phyloP scores from a whole-genome alignment of 2,888 invertebrate genomes.

The Acrobasis suavella region DNA sequence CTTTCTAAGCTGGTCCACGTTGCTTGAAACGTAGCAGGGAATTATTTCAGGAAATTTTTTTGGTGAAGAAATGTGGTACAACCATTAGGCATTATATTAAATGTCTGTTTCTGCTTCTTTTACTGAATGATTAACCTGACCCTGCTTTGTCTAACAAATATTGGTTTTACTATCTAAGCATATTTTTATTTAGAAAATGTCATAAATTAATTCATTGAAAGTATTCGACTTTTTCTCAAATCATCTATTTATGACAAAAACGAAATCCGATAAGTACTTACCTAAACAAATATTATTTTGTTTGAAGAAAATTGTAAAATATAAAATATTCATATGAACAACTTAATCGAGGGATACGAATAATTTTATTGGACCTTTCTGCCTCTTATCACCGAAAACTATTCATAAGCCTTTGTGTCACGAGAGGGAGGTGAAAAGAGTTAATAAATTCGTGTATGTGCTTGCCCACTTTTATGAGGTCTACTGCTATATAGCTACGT shows the following conservation, averaged over 20 bases:
- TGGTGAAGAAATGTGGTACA: background rate
- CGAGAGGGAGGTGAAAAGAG: conserved; percentile 17
- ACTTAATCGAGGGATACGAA: background rate
- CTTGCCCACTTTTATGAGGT: conserved; percentile 18
- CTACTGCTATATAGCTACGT: conserved; percentile 17
- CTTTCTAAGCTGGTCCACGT: background rate
- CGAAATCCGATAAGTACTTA: too few relatives aligned
- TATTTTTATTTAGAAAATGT: too few relatives aligned
- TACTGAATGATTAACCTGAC: too few relatives aligned
- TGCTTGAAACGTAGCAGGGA: background rate
- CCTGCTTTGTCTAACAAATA: too few relatives aligned
- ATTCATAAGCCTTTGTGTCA: conserved; percentile 10
- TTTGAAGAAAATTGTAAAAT: conserved; percentile 2
- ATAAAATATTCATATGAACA: conserved; percentile 10
- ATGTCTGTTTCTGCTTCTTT: too few relatives aligned
- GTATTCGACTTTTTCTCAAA: too few relatives aligned
- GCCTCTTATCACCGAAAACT: conserved; percentile 16
- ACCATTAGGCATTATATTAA: too few relatives aligned
- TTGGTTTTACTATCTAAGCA: too few relatives aligned
- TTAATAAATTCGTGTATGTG: conserved; percentile 16
- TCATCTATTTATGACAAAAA: too few relatives aligned
- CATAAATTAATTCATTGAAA: too few relatives aligned
- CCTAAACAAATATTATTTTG: background rate
- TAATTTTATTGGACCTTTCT: conserved; percentile 19
- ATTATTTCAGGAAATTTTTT: background rate